phyloP scores from a whole-genome alignment of 1,140 invertebrate species.

The Branchinecta lynchi region DNA sequence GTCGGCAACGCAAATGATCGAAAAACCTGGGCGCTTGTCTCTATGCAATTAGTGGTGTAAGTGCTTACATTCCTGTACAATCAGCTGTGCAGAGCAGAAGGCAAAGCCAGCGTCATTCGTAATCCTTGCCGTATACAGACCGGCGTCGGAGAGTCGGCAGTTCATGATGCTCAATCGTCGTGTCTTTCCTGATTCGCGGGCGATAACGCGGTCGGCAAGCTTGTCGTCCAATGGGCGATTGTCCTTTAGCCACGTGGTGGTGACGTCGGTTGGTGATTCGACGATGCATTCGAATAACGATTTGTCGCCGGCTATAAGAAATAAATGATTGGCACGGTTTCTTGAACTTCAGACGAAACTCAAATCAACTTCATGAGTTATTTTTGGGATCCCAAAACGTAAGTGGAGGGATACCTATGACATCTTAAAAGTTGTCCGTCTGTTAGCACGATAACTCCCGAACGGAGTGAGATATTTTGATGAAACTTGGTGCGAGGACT shows the following conservation, averaged over 20 bases:
- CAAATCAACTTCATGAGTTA: background rate
- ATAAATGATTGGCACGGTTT: constrained; percentile 3
- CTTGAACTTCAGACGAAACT: background rate
- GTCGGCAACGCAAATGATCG: too few species aligned
- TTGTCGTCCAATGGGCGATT: constrained; percentile 62
- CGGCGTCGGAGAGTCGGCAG: constrained; percentile 61
- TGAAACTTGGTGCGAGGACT: too few species aligned
- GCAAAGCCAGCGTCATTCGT: constrained; percentile 60
- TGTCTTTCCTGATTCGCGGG: constrained; percentile 38
- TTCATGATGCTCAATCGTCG: constrained; percentile 57
- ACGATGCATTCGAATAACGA: constrained; percentile 68
- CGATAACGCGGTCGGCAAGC: constrained; percentile 51
- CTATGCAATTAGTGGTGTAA: constrained; percentile 3
- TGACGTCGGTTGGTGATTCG: constrained; percentile 33
- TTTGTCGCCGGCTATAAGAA: constrained; percentile 57
- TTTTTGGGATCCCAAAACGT: too few species aligned
- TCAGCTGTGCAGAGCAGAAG: constrained; percentile 63
- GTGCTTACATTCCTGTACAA: constrained; percentile 59
- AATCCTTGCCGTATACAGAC: constrained; percentile 81
- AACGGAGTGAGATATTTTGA: background rate
- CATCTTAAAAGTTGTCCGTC: too few species aligned
- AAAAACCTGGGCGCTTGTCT: background rate
- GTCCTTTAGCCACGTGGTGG: constrained; percentile 74
- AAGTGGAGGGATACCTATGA: too few species aligned
- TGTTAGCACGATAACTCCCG: too few species aligned